phyloP scores from a whole-genome alignment of 2,888 invertebrate genomes.

The Lasioglossum malachurum region DNA sequence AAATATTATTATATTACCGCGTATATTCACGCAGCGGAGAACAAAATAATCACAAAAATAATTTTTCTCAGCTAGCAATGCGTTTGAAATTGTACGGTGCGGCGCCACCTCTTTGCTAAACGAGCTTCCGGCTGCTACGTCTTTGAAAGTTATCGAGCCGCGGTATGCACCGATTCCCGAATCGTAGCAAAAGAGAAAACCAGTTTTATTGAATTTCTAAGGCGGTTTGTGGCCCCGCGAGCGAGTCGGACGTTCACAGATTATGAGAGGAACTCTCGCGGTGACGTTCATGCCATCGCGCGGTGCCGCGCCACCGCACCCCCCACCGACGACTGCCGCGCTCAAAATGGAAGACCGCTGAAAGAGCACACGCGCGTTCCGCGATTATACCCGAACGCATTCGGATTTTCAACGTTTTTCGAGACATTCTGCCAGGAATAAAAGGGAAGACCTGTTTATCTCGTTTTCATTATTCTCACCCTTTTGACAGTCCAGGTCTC shows the following conservation, averaged over 20 bases:
- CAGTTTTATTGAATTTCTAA: conserved; percentile 5
- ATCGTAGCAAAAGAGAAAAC: neutral
- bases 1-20: no score
- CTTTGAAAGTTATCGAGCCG: conserved; percentile 39
- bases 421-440: neutral
- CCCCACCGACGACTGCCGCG: neutral
- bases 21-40: no score
- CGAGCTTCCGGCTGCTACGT: conserved; percentile 35
- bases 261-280: neutral
- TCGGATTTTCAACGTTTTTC: neutral
- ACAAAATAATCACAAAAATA: no score
- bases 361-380: neutral
- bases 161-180: conserved; percentile 15
- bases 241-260: conserved; percentile 8
- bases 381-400: neutral
- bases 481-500: neutral
- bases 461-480: neutral
- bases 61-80: no score
- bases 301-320: no score
- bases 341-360: neutral
- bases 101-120: conserved; percentile 19
- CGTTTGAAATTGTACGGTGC: no score
- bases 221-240: neutral
- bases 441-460: neutral
- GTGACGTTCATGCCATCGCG: neutral